Evolutionary conservation across 2,797 vertebrate species (phyloP).

Genomic region (Numenius phaeopus): DNA sequence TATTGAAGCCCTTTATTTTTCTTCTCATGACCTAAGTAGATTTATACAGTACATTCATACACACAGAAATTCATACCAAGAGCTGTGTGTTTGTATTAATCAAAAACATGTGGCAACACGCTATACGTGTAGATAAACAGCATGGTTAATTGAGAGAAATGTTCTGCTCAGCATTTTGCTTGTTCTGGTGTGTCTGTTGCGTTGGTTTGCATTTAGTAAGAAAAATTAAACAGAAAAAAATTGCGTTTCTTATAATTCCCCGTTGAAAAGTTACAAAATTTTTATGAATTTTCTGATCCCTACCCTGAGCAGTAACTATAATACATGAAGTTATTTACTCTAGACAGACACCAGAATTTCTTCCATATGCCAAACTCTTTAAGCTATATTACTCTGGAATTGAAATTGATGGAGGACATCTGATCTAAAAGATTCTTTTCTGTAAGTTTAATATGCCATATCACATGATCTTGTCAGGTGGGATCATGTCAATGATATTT

Average conservation of each 20-base stretch:
- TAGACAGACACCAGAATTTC: not conserved
- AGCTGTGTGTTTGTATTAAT: slow-evolving; percentile 46
- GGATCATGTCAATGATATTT: slow-evolving; percentile 54
- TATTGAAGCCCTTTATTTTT: not conserved
- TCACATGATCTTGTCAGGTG: slow-evolving; percentile 65
- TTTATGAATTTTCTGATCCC: not conserved
- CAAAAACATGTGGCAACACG: slow-evolving; percentile 45
- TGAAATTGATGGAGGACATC: slow-evolving; percentile 62
- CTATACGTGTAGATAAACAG: slow-evolving; percentile 46
- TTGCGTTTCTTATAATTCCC: not conserved
- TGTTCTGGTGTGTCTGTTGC: not conserved
- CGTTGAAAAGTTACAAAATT: not conserved
- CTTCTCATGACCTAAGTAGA: not conserved
- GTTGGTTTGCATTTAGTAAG: not conserved
- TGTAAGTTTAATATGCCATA: slow-evolving; percentile 50
- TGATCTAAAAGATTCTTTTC: slow-evolving; percentile 61
- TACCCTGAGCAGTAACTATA: not conserved
- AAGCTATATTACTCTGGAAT: not conserved
- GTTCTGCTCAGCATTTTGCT: slow-evolving; percentile 19
- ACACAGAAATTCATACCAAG: slow-evolving; percentile 12
- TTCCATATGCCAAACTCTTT: slow-evolving; percentile 35
- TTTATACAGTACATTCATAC: not conserved
- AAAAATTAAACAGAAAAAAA: not conserved
- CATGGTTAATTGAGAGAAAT: slow-evolving; percentile 36
- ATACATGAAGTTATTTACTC: not conserved